These are phyloP conservation scores for Drosophila vallismaia DNA, from an alignment of 2,888 invertebrate species.

Conservation along the genomic window DNA sequence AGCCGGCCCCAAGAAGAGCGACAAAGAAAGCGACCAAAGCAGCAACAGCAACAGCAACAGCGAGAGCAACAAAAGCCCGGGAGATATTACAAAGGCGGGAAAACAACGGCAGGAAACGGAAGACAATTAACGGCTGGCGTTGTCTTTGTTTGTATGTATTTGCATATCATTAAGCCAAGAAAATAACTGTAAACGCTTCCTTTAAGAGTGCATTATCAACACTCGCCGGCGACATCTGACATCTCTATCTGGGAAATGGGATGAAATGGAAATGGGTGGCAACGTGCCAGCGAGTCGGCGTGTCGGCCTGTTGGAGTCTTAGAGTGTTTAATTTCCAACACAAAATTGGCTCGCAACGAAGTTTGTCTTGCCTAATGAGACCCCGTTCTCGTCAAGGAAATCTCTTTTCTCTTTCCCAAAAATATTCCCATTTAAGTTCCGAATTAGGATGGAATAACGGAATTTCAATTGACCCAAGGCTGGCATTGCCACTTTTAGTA, in stretches of 20 bases:
- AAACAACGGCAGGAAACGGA: constrained; percentile 22
- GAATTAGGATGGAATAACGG: constrained; percentile 10
- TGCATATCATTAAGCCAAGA: constrained; percentile 71
- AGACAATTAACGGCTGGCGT: constrained; percentile 63
- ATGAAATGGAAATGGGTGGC: neutral
- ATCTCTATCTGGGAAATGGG: constrained; percentile 13
- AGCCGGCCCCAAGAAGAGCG: constrained; percentile 43
- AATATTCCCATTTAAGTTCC: constrained; percentile 2
- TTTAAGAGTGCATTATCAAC: constrained; percentile 63
- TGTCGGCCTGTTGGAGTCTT: neutral
- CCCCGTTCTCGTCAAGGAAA: neutral
- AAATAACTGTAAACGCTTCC: constrained; percentile 53
- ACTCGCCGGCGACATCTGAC: constrained; percentile 46
- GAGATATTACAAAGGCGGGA: neutral
- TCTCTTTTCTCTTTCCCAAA: neutral
- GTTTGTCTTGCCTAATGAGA: constrained; percentile 38
- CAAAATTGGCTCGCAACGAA: constrained; percentile 31
- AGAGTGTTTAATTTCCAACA: constrained; percentile 35
- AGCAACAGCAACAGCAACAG: neutral
- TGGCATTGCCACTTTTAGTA: neutral
- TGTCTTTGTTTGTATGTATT: constrained; percentile 63
- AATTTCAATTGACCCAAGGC: constrained; percentile 8
- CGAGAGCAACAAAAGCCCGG: neutral
- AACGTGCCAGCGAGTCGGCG: too few relatives aligned
- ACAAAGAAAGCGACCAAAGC: constrained; percentile 2